Percentiles rank a stretch among this genome's conserved stretches.
These are phyloP conservation scores for Odontamblyopus lacepedii DNA, from an alignment of 2,797 vertebrate genomes.

Conservation along the genomic window DNA sequence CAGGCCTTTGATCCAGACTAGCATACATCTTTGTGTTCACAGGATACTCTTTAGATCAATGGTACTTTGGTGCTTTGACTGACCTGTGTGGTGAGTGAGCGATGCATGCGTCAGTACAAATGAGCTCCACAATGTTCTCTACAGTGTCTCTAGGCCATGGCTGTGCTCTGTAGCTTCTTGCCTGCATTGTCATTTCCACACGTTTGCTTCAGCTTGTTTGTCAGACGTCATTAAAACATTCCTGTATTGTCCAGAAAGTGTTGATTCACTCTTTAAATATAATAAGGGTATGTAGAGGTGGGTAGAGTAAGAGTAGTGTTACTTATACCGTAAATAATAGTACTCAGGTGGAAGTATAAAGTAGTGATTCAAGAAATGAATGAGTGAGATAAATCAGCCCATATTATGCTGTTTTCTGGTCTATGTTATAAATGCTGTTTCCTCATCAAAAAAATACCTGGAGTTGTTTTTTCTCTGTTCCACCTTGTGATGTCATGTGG, in stretches of 20 bases:
- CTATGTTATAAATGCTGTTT: too few relatives aligned
- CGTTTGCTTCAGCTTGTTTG: constrained; percentile 44
- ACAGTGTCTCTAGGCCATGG: constrained; percentile 15
- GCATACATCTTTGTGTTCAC: constrained; percentile 40
- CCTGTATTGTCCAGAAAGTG: neutral
- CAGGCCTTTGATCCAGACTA: constrained; percentile 41
- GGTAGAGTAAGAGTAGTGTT: too few relatives aligned
- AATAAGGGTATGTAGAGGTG: too few relatives aligned
- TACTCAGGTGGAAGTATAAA: too few relatives aligned
- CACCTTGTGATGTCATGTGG: too few relatives aligned
- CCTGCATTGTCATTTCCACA: constrained; percentile 37
- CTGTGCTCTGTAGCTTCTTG: constrained; percentile 42
- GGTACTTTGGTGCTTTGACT: constrained; percentile 26
- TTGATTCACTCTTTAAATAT: neutral
- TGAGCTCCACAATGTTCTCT: constrained; percentile 1
- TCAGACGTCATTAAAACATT: constrained; percentile 19
- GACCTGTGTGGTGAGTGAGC: constrained; percentile 47
- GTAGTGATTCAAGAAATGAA: too few relatives aligned
- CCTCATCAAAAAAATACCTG: too few relatives aligned
- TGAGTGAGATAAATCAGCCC: too few relatives aligned
- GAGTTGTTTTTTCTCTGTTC: too few relatives aligned
- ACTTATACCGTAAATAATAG: too few relatives aligned
- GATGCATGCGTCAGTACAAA: constrained; percentile 36
- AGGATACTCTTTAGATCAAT: constrained; percentile 43
- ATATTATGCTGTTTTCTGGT: too few relatives aligned